These are phyloP conservation scores for Drosophila kurseongensis DNA, from an alignment of 1,140 invertebrate species.

Conservation along the genomic window DNA sequence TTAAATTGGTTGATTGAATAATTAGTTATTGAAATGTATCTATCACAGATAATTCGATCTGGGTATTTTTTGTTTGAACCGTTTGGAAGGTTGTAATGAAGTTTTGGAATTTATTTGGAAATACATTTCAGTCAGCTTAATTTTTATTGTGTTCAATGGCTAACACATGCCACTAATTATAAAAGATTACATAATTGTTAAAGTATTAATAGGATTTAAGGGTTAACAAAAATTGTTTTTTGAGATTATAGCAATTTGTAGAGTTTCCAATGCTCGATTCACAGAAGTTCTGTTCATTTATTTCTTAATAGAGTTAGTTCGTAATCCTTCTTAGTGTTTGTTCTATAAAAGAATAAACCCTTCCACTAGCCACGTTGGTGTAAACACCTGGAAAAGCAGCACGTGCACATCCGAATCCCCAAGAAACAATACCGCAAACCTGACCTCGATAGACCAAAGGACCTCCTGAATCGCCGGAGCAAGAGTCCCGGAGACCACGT, in stretches of 20 bases:
- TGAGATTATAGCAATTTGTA: neutral
- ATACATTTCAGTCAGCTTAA: too few species aligned
- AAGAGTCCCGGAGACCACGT: slow-evolving; percentile 80
- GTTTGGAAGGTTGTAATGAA: too few species aligned
- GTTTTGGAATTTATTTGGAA: too few species aligned
- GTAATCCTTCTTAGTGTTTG: slow-evolving; percentile 32
- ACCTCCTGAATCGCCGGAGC: slow-evolving; percentile 89
- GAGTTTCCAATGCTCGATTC: neutral
- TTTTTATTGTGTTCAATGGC: too few species aligned
- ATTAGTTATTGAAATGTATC: neutral
- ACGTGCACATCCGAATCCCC: slow-evolving; percentile 87
- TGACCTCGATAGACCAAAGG: slow-evolving; percentile 86
- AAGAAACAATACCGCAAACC: slow-evolving; percentile 88
- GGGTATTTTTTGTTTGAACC: too few species aligned
- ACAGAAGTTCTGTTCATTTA: too few species aligned
- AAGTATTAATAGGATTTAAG: too few species aligned
- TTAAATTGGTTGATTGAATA: slow-evolving; percentile 19
- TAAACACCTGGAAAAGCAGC: slow-evolving; percentile 91
- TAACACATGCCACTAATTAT: too few species aligned
- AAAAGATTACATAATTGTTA: too few species aligned
- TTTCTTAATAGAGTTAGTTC: neutral
- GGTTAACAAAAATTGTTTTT: neutral
- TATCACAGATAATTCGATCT: neutral
- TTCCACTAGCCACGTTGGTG: slow-evolving; percentile 87
- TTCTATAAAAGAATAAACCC: slow-evolving; percentile 59